These are phyloP conservation scores for Campylorhamphus procurvoides DNA, from an alignment of 2,113 vertebrate genomes.

Conservation along the genomic window DNA sequence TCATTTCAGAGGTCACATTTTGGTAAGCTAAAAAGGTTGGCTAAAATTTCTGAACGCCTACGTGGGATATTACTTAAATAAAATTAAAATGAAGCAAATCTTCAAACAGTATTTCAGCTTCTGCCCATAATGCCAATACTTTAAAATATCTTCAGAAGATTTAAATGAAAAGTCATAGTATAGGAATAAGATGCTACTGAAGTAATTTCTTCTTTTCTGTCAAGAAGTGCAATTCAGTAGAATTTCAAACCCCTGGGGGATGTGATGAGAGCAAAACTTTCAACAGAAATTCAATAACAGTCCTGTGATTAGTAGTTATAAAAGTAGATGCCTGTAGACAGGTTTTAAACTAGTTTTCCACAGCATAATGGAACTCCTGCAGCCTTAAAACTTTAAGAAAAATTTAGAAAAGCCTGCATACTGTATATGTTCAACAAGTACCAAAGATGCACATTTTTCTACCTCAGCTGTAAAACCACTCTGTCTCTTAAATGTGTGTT, in stretches of 20 bases:
- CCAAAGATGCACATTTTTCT: not conserved
- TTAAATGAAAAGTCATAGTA: not conserved
- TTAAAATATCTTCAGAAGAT: not conserved
- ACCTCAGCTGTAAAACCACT: not conserved
- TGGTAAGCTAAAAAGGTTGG: not conserved
- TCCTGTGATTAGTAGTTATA: not conserved
- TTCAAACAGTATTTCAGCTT: not conserved
- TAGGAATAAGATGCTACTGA: not conserved
- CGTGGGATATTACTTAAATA: not conserved
- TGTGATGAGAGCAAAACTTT: not conserved
- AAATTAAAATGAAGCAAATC: not conserved
- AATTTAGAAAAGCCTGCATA: not conserved
- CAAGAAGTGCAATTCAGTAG: not conserved
- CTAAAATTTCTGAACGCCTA: conserved; percentile 18
- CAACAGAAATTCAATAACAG: not conserved
- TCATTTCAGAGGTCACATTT: conserved; percentile 35
- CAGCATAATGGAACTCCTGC: not conserved
- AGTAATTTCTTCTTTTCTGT: not conserved
- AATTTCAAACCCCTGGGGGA: not conserved
- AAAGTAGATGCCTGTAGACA: not conserved
- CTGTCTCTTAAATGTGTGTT: not conserved
- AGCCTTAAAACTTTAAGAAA: not conserved
- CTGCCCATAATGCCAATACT: not conserved
- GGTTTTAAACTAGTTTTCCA: not conserved
- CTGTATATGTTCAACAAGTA: not conserved